phyloP scores from a whole-genome alignment of 2,797 vertebrate genomes.

The Coracias cyanogaster region DNA sequence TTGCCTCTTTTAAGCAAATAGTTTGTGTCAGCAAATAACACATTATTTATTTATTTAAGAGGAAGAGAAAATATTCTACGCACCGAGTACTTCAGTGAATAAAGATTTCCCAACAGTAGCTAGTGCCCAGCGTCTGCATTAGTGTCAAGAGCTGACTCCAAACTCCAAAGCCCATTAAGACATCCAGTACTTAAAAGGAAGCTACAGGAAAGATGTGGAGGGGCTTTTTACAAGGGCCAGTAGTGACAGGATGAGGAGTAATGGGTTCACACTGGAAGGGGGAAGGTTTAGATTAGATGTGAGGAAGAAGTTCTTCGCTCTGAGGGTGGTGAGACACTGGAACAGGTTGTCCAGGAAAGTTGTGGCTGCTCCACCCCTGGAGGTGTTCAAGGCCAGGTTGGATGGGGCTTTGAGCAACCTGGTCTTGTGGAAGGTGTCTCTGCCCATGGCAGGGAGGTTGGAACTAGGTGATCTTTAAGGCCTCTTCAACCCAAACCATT shows the following conservation, averaged over 20 bases:
- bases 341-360: not conserved
- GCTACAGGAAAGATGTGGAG: not conserved
- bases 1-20: constrained; percentile 36
- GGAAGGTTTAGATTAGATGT: not conserved
- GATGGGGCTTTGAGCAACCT: not conserved
- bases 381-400: no score
- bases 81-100: not conserved
- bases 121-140: not conserved
- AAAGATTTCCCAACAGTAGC: not conserved
- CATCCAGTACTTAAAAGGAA: not conserved
- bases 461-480: not conserved
- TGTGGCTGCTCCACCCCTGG: not conserved
- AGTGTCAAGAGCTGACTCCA: not conserved
- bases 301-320: not conserved
- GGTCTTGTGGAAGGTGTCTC: not conserved
- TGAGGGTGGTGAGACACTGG: not conserved
- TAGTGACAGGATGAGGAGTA: no score
- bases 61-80: constrained; percentile 1
- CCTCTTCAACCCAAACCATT: not conserved
- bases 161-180: not conserved
- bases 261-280: not conserved
- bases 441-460: not conserved
- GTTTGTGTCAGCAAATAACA: constrained; percentile 56
- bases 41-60: constrained; percentile 8
- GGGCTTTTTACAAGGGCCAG: not conserved